Evolutionary conservation across 2,113 vertebrate genomes (phyloP).

Genomic region (Colius striatus): DNA sequence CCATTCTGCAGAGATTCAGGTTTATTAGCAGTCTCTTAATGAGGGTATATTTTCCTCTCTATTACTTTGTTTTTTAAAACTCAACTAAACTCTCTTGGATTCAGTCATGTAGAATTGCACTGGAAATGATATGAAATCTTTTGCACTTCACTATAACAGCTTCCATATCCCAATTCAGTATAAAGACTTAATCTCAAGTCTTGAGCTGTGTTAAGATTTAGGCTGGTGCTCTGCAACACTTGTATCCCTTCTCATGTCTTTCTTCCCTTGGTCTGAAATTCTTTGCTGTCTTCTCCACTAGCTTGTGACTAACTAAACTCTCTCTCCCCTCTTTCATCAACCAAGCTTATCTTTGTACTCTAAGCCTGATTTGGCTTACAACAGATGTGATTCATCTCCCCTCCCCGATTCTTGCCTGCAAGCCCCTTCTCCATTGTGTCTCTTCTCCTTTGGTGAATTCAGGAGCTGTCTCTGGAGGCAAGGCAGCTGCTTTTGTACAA

Average conservation of each 20-base stretch:
- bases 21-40: neutral
- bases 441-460: neutral
- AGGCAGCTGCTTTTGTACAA: neutral
- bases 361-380: neutral
- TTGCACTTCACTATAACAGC: neutral
- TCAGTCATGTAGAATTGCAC: neutral
- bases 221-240: neutral
- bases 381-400: accelerated
- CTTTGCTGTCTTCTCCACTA: neutral
- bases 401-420: neutral
- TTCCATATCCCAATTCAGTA: neutral
- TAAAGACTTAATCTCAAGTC: neutral
- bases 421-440: accelerated
- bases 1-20: neutral
- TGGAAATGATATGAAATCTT: neutral
- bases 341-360: neutral
- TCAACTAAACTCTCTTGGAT: neutral
- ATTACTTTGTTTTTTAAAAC: neutral
- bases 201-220: neutral
- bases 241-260: accelerated
- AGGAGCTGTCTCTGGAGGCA: neutral
- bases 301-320: accelerated
- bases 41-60: neutral
- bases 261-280: neutral
- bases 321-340: neutral